A percentile compares a stretch with the other conserved stretches of the same genome.
These are phyloP conservation scores for Neria commutata DNA, from an alignment of 2,888 invertebrate genomes.

Conservation along the genomic window DNA sequence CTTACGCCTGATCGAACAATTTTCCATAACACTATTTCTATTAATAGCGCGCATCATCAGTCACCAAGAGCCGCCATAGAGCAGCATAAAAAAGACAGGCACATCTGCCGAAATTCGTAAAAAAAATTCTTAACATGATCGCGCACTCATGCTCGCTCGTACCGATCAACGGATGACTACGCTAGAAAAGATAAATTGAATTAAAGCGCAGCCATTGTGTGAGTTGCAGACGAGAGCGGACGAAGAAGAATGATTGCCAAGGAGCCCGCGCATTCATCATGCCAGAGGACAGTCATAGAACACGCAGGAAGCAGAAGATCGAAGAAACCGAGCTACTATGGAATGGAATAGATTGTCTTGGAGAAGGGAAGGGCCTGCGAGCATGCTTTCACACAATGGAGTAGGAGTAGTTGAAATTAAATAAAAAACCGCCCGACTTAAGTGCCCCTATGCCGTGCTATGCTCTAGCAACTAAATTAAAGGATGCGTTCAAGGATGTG, in stretches of 20 bases:
- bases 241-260: background rate
- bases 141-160: background rate
- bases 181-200: background rate
- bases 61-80: background rate
- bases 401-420: background rate
- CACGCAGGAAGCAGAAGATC: background rate
- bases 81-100: background rate
- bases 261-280: background rate
- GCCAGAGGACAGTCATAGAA: background rate
- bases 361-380: background rate
- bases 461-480: no score
- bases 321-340: background rate
- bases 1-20: background rate
- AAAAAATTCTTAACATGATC: background rate
- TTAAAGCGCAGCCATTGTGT: background rate
- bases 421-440: background rate
- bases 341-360: background rate
- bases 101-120: no score
- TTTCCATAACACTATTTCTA: no score
- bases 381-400: background rate
- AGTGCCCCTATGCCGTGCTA: background rate
- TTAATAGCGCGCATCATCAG: no score
- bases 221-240: no score
- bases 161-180: background rate
- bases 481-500: no score